A percentile compares a stretch with the other conserved stretches of the same genome.
phyloP scores from a whole-genome alignment of 2,113 vertebrate genomes.

The Machaerirhynchus nigripectus region DNA sequence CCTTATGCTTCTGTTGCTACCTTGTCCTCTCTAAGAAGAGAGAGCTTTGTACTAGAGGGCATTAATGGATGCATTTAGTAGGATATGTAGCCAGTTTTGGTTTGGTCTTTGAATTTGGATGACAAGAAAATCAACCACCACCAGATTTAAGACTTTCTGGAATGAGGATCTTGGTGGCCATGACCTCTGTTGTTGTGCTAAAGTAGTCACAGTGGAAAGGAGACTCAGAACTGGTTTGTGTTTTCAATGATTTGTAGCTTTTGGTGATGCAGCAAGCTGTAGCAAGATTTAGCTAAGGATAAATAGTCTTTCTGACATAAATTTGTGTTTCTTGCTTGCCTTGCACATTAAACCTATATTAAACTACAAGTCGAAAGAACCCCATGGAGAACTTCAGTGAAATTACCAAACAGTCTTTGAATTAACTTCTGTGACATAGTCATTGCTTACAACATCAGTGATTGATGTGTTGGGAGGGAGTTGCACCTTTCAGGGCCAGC shows the following conservation, averaged over 20 bases:
- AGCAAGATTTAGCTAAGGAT: background rate
- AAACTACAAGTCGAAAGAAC: background rate
- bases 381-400: background rate
- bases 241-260: background rate
- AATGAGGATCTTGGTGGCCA: background rate
- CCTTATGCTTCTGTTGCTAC: background rate
- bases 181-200: background rate
- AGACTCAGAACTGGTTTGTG: background rate
- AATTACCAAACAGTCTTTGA: background rate
- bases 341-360: background rate
- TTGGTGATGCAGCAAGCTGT: background rate
- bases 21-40: background rate
- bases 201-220: background rate
- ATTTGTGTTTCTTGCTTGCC: background rate
- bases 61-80: background rate
- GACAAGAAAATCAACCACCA: background rate
- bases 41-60: background rate
- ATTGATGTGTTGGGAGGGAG: background rate
- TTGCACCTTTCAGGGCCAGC: background rate
- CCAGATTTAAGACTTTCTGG: background rate
- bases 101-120: background rate
- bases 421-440: background rate
- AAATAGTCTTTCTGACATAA: background rate
- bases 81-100: background rate
- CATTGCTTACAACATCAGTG: background rate